Evolutionary conservation across 2,888 invertebrate species (phyloP).

Genomic region (Linhomoeus sp.): DNA sequence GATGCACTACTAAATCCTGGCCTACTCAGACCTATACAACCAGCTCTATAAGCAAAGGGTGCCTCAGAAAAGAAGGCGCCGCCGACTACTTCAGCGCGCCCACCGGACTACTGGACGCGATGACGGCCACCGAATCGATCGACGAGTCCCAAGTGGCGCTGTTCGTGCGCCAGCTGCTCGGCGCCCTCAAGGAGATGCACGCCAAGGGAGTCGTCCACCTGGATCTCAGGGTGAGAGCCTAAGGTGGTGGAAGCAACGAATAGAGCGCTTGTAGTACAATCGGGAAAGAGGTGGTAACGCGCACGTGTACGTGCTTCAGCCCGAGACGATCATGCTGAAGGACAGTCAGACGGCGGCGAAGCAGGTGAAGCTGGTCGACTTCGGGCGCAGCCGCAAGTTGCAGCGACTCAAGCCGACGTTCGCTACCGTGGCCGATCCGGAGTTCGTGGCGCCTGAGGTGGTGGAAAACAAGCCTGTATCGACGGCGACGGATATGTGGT

Average conservation of each 20-base stretch:
- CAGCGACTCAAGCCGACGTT: slow-evolving; percentile 48
- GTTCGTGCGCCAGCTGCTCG: slow-evolving; percentile 60
- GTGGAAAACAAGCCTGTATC: slow-evolving; percentile 62
- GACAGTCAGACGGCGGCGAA: slow-evolving; percentile 53
- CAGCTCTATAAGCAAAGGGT: too few species aligned
- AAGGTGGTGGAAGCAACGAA: too few species aligned
- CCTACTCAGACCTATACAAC: too few species aligned
- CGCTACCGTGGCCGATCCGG: slow-evolving; percentile 46
- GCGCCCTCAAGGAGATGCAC: slow-evolving; percentile 76
- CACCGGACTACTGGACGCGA: slow-evolving; percentile 44
- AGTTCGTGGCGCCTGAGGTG: slow-evolving; percentile 73
- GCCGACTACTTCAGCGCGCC: background rate
- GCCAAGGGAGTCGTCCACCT: slow-evolving; percentile 67
- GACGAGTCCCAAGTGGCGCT: slow-evolving; percentile 61
- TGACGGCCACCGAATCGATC: slow-evolving; percentile 11
- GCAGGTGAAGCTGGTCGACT: slow-evolving; percentile 68
- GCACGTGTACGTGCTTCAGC: slow-evolving; percentile 33
- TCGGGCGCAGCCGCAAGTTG: slow-evolving; percentile 58
- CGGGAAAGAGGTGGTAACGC: too few species aligned
- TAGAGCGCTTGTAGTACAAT: too few species aligned
- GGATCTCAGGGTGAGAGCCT: slow-evolving; percentile 65
- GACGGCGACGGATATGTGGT: slow-evolving; percentile 73
- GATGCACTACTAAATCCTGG: too few species aligned
- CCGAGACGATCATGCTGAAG: slow-evolving; percentile 7
- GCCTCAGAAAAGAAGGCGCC: too few species aligned